Conservation (phyloP, 2,888 invertebrate species). For the Macropis europaea region DNA sequence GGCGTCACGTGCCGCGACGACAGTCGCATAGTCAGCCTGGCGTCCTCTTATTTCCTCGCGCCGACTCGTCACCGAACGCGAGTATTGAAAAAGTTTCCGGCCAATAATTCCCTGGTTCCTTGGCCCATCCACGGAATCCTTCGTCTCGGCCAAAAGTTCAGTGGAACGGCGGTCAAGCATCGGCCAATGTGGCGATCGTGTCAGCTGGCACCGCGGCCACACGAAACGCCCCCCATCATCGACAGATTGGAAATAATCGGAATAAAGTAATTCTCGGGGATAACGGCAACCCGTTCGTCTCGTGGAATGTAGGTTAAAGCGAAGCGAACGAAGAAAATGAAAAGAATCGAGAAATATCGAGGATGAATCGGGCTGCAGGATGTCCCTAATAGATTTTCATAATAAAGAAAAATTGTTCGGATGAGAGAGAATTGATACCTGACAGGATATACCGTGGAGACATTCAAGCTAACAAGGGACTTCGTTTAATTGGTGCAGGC, state of each 20-base stretch:
- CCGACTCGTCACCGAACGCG: slow-evolving; percentile 19
- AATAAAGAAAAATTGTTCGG: too few species aligned
- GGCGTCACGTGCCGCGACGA: not conserved
- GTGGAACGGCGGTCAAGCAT: slow-evolving; percentile 10
- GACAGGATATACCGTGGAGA: too few species aligned
- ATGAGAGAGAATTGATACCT: too few species aligned
- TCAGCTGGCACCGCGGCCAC: slow-evolving; percentile 20
- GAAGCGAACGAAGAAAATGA: not conserved
- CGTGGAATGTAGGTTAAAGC: slow-evolving; percentile 28
- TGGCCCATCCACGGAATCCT: slow-evolving; percentile 15
- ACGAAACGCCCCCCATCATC: slow-evolving; percentile 64
- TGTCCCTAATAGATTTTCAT: too few species aligned
- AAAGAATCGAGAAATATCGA: slow-evolving; percentile 7
- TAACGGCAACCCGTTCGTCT: slow-evolving; percentile 55
- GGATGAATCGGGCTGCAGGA: too few species aligned
- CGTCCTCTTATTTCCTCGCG: not conserved
- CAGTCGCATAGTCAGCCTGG: slow-evolving; percentile 4
- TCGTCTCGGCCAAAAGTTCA: slow-evolving; percentile 1
- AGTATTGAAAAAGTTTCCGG: slow-evolving; percentile 41
- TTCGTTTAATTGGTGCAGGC: too few species aligned
- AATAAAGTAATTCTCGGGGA: slow-evolving; percentile 71
- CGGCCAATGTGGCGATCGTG: slow-evolving; percentile 4
- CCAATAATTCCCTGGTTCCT: slow-evolving; percentile 30
- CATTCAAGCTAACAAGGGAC: too few species aligned
- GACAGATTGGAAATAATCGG: slow-evolving; percentile 72